Conservation (phyloP, 2,113 vertebrate species). For the Romanogobio albipinnatus region DNA sequence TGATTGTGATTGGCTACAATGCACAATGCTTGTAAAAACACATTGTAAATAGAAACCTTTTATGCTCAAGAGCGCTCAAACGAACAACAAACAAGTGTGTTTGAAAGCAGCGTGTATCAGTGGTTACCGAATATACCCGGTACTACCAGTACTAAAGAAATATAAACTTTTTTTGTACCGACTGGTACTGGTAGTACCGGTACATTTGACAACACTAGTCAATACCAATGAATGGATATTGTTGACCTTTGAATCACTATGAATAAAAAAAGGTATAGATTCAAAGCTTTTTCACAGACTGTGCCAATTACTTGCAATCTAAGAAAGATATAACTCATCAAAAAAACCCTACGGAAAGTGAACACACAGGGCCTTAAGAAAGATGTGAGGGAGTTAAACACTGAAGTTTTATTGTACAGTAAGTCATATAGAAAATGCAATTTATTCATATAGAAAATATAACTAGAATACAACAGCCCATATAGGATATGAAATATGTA, state of each 20-base stretch:
- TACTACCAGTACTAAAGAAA: no score
- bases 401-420: constrained; percentile 63
- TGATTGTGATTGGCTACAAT: no score
- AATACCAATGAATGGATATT: neutral
- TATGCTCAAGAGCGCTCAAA: no score
- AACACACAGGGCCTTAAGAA: constrained; percentile 62
- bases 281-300: neutral
- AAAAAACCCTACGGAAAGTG: constrained; percentile 47
- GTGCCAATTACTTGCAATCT: neutral
- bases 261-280: neutral
- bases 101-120: no score
- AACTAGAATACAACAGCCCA: constrained; percentile 26
- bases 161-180: no score
- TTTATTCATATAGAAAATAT: neutral
- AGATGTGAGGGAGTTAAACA: constrained; percentile 47
- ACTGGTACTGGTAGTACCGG: no score
- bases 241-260: neutral
- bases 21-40: no score
- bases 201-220: neutral
- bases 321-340: neutral
- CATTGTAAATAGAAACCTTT: no score
- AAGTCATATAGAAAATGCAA: constrained; percentile 56
- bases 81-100: no score
- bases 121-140: no score
- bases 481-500: neutral